These are phyloP conservation scores for Odocoileus hemionus DNA, from an alignment of 2,113 vertebrate species.

Conservation along the genomic window DNA sequence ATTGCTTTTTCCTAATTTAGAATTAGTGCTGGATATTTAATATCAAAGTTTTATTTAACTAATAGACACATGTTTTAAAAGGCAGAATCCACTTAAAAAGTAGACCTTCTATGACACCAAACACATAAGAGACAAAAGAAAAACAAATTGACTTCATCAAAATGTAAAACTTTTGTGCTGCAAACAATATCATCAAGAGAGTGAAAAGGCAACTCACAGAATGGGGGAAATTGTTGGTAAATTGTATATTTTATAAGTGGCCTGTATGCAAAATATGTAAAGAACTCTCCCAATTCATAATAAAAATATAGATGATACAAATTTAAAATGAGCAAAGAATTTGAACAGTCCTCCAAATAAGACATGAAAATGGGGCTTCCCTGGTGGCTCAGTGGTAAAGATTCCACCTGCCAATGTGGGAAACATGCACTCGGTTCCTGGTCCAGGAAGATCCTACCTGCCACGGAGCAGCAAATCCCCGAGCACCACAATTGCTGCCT, in stretches of 20 bases:
- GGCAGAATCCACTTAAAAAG: not conserved
- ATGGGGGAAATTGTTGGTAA: not conserved
- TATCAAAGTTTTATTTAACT: not conserved
- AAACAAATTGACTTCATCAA: not conserved
- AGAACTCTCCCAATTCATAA: not conserved
- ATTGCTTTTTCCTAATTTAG: not conserved
- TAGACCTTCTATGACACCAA: not conserved
- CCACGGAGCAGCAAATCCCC: not conserved
- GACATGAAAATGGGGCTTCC: not conserved
- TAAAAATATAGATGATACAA: not conserved
- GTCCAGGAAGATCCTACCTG: not conserved
- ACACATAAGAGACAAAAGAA: not conserved
- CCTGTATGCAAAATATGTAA: not conserved
- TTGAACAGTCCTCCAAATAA: not conserved
- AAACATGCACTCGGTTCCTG: not conserved
- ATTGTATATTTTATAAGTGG: not conserved
- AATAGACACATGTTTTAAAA: not conserved
- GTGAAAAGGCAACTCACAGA: not conserved
- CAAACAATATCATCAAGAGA: not conserved
- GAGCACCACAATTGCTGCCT: not conserved
- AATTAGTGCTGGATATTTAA: not conserved
- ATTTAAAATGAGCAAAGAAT: not conserved
- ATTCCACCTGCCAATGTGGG: not conserved
- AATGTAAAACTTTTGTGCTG: not conserved
- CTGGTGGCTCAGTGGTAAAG: not conserved